phyloP scores from a whole-genome alignment of 2,797 vertebrate genomes.

The Telmatherina bonti region DNA sequence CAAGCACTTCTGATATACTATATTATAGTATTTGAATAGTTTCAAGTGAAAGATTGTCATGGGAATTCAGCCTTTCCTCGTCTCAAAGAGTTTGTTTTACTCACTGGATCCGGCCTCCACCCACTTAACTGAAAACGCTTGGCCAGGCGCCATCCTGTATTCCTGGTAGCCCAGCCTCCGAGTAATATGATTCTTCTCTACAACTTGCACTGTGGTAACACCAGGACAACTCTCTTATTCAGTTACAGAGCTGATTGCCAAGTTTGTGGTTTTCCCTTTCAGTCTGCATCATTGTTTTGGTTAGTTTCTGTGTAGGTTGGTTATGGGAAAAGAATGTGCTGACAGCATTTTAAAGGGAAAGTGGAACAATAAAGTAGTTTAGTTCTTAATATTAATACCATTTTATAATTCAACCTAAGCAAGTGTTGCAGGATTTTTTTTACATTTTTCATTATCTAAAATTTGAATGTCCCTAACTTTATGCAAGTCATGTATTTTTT shows the following conservation, averaged over 20 bases:
- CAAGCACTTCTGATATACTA: not conserved
- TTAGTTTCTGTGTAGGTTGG: slow-evolving; percentile 21
- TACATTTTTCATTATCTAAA: not conserved
- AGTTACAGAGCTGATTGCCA: not conserved
- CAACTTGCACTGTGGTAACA: slow-evolving; percentile 26
- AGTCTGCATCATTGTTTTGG: slow-evolving; percentile 24
- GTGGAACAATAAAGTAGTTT: not conserved
- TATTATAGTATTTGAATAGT: slow-evolving; percentile 3
- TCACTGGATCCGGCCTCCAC: not conserved
- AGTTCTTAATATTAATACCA: not conserved
- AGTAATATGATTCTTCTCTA: slow-evolving; percentile 65
- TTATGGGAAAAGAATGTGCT: slow-evolving; percentile 41
- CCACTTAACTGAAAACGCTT: slow-evolving; percentile 63
- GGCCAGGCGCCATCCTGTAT: slow-evolving; percentile 65
- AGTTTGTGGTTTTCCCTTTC: slow-evolving; percentile 41
- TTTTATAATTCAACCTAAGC: no score
- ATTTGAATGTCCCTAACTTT: not conserved
- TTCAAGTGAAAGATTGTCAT: slow-evolving; percentile 39
- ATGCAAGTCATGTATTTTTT: no score
- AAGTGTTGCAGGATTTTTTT: no score
- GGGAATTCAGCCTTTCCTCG: slow-evolving; percentile 16
- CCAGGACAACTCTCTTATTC: slow-evolving; percentile 17
- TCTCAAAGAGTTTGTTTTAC: slow-evolving; percentile 16
- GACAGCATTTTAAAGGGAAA: not conserved
- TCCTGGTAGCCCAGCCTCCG: slow-evolving; percentile 69